Conservation (phyloP, 92 coral and sea anemone species). For the Actinernus sp. region DNA sequence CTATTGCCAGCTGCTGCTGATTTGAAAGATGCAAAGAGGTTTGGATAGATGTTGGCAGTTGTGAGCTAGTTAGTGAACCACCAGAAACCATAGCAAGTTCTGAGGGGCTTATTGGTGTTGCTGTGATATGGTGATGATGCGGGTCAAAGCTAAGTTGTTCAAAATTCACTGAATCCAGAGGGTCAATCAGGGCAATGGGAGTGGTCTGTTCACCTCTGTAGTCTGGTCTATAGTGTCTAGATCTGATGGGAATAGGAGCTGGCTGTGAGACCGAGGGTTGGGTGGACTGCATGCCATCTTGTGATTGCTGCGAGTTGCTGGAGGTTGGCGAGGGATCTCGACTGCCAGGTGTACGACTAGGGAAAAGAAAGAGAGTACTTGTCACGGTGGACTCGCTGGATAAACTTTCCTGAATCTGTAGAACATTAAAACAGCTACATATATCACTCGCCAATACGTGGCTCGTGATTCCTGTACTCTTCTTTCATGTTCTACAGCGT, state of each 20-base stretch:
- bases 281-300: constrained; percentile 75
- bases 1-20: constrained; percentile 83
- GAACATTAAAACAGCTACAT: not conserved
- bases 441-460: no score
- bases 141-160: constrained; percentile 75
- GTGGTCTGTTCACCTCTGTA: constrained; percentile 58
- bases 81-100: constrained; percentile 93
- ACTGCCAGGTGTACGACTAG: constrained; percentile 98
- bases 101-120: constrained; percentile 89
- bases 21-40: constrained; percentile 73
- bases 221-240: constrained; percentile 60
- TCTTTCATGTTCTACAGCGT: no score
- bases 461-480: no score
- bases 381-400: no score
- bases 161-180: constrained; percentile 77
- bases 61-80: constrained; percentile 50
- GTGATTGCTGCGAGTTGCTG: constrained; percentile 67
- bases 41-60: constrained; percentile 53
- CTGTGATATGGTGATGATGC: constrained; percentile 70
- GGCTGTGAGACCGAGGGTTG: constrained; percentile 59
- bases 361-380: constrained; percentile 9
- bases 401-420: no score
- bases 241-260: constrained; percentile 16
- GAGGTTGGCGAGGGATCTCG: constrained; percentile 97
- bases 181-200: constrained; percentile 79